Conservation (phyloP, 1,140 invertebrate genomes). For the Tetragonula clypearis region DNA sequence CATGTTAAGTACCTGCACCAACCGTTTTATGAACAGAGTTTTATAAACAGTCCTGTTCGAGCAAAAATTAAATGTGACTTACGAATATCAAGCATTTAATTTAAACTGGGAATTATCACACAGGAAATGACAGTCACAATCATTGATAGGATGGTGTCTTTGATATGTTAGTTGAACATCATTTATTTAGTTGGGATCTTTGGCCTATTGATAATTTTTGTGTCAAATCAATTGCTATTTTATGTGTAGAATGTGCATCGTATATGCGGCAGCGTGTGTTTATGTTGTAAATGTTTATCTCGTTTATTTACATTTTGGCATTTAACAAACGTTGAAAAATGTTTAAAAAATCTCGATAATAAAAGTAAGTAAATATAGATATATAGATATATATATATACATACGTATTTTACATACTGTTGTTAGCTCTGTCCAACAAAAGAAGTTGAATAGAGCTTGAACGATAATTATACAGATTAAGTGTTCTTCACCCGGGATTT, state of each 20-base stretch:
- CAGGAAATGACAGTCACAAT: slow-evolving; percentile 92
- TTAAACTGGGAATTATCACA: slow-evolving; percentile 97
- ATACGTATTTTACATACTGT: not conserved
- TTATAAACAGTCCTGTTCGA: slow-evolving; percentile 98
- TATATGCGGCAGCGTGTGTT: not conserved
- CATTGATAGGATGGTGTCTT: slow-evolving; percentile 96
- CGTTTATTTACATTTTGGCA: slow-evolving; percentile 18
- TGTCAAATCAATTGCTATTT: not conserved
- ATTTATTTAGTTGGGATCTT: slow-evolving; percentile 99
- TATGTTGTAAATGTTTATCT: slow-evolving; percentile 16
- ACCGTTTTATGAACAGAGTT: slow-evolving; percentile 91
- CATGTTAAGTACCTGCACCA: slow-evolving; percentile 85
- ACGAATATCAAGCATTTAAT: slow-evolving; percentile 95
- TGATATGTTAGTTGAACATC: slow-evolving; percentile 99
- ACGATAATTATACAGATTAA: too few species aligned
- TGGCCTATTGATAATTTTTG: slow-evolving; percentile 71
- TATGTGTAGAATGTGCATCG: not conserved
- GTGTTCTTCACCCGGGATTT: too few species aligned
- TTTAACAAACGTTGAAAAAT: not conserved
- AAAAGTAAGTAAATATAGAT: not conserved
- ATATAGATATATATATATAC: too few species aligned
- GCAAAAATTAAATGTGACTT: slow-evolving; percentile 99
- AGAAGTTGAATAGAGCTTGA: not conserved
- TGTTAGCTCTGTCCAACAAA: slow-evolving; percentile 26
- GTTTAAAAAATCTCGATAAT: not conserved